Base-by-base conservation (phyloP, 2,888 invertebrate genomes). In the Andrena fulva region DNA sequence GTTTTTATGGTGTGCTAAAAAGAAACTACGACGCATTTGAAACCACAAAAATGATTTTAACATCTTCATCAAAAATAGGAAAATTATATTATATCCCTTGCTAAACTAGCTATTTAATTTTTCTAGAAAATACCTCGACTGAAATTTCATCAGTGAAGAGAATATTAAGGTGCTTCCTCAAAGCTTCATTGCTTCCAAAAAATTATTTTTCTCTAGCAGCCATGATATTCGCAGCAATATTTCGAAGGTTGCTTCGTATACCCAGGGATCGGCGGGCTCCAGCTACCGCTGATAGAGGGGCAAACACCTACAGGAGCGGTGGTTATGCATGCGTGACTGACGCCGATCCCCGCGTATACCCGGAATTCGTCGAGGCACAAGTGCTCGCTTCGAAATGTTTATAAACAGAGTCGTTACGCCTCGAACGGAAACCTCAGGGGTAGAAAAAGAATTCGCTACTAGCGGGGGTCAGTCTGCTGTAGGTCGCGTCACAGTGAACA, bases 341-440 rank as follows among this genome's bases (percentile, higher is more conserved):
- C n/a, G n/a, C n/a, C n/a, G n/a, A n/a, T n/a, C n/a, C n/a, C n/a
- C n/a, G n/a, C 29, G 48, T 7, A 20, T 66, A 50, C 20, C 4
- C 33, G 8, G n/a, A n/a, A 5, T 27, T 16, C 31, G 20, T 31
- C 31, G n/a, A 31, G 42, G 10, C 12, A 24, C 10, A 33, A 31
- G 12, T 52, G 20, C 24, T 12, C 31, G 31, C 31, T n/a, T 54
- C 52, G 54, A 33, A 54, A 52, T 20, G 33, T 52, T 68, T 33
- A 33, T 31, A 66, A 66, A 66, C 59, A 59, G 16, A 16, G 59
- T 31, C 7, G 59, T 3, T 59, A 16, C 59, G 12, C 59, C 29
- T 16, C 6, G 29, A 27, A 2, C 16, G 6, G 16, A 29, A 59
- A 16, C 16, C n/a, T 27, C 59, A 29, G 16, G 59, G 59, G 59